A percentile compares a stretch with the other conserved stretches of the same genome.
phyloP scores from a whole-genome alignment of 2,888 invertebrate genomes.

The Dioctria linearis region DNA sequence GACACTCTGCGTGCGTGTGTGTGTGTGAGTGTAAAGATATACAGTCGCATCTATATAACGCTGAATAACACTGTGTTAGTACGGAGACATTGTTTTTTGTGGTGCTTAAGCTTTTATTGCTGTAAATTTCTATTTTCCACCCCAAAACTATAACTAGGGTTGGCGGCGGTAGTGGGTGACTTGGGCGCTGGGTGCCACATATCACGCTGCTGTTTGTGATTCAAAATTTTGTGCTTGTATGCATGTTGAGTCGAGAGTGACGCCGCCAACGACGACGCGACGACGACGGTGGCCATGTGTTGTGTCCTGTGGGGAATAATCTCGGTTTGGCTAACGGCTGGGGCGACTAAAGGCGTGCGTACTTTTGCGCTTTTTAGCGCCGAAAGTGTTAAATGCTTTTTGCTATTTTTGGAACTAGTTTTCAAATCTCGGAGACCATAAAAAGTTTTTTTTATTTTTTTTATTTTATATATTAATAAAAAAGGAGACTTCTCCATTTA shows the following conservation, averaged over 20 bases:
- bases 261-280: not conserved
- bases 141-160: conserved; percentile 27
- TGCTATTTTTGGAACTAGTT: conserved; percentile 49
- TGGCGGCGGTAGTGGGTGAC: conserved; percentile 10
- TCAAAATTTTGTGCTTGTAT: conserved; percentile 1
- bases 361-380: conserved; percentile 54
- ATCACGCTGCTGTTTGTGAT: conserved; percentile 27
- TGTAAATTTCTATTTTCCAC: conserved; percentile 38
- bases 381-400: conserved; percentile 52
- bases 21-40: not conserved
- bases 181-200: conserved; percentile 46
- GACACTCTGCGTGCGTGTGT: not conserved
- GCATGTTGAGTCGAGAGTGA: not conserved
- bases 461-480: not conserved
- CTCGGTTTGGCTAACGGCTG: conserved; percentile 28
- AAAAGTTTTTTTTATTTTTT: not conserved
- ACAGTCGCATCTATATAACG: too few species aligned
- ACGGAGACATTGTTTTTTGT: conserved; percentile 31
- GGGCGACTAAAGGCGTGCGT: conserved; percentile 47
- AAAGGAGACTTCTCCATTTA: conserved; percentile 13
- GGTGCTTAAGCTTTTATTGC: conserved; percentile 12
- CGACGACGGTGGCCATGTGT: conserved; percentile 1
- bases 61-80: not conserved
- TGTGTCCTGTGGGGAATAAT: conserved; percentile 27
- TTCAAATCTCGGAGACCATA: conserved; percentile 3